phyloP scores from a whole-genome alignment of 2,797 vertebrate genomes.

The Paedocypris micromegethes region DNA sequence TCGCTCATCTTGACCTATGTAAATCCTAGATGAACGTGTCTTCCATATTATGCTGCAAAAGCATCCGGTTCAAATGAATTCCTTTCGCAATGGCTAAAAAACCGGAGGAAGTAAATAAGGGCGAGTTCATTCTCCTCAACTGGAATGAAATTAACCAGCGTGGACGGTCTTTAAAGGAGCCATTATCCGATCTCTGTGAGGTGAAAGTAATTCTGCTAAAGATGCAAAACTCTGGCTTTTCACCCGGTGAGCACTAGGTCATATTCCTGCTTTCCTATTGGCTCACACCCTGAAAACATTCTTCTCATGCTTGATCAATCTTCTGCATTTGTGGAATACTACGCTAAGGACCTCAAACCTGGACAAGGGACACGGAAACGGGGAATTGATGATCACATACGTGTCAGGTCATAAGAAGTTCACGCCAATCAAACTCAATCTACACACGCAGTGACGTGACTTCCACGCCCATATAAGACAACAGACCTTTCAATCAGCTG shows the following conservation, averaged over 20 bases:
- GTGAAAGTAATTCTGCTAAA: slow-evolving; percentile 74
- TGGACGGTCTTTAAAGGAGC: slow-evolving; percentile 62
- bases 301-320: slow-evolving; percentile 65
- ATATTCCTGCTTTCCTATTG: slow-evolving; percentile 63
- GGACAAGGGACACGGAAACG: slow-evolving; percentile 31
- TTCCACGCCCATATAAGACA: background rate
- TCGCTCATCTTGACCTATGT: background rate
- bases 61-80: slow-evolving; percentile 4
- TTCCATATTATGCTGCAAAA: background rate
- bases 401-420: slow-evolving; percentile 51
- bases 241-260: slow-evolving; percentile 62
- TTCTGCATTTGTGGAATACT: slow-evolving; percentile 55
- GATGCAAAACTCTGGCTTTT: slow-evolving; percentile 61
- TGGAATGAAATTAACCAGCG: slow-evolving; percentile 63
- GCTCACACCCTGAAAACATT: slow-evolving; percentile 61
- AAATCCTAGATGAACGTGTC: background rate
- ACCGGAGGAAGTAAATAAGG: slow-evolving; percentile 28
- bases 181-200: slow-evolving; percentile 67
- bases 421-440: slow-evolving; percentile 31
- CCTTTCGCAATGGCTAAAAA: slow-evolving; percentile 10
- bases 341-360: slow-evolving; percentile 16
- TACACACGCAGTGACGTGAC: background rate
- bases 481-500: background rate
- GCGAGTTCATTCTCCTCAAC: slow-evolving; percentile 54
- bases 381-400: slow-evolving; percentile 44